A percentile compares a stretch with the other conserved stretches of the same genome.
Evolutionary conservation across 2,888 invertebrate species (phyloP).

Genomic region (Volucella inflata): DNA sequence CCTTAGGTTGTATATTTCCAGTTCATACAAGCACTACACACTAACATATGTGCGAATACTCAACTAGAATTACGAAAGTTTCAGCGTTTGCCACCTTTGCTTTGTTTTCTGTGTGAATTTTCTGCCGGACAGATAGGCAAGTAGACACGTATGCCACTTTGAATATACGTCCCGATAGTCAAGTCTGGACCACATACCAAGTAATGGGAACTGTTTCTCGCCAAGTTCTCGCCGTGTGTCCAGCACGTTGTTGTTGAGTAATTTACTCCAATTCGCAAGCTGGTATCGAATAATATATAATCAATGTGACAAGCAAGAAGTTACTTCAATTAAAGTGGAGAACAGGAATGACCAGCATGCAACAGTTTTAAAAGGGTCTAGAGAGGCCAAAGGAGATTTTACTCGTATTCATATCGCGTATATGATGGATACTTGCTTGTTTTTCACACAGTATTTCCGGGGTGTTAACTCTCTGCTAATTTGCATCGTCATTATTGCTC

Average conservation of each 20-base stretch:
- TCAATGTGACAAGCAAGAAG: constrained; percentile 71
- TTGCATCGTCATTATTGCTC: constrained; percentile 26
- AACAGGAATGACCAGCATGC: constrained; percentile 51
- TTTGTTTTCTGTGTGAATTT: constrained; percentile 37
- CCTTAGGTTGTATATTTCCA: constrained; percentile 56
- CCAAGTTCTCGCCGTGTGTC: constrained; percentile 26
- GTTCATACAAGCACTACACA: background rate
- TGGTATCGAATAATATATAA: constrained; percentile 55
- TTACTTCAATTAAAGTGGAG: constrained; percentile 63
- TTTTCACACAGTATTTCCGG: constrained; percentile 46
- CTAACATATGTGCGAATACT: background rate
- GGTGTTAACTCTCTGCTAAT: constrained; percentile 54
- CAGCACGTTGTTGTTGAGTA: constrained; percentile 42
- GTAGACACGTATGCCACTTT: constrained; percentile 41
- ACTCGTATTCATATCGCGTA: background rate
- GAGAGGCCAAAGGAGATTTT: background rate
- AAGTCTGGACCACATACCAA: constrained; percentile 68
- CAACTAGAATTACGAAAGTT: constrained; percentile 44
- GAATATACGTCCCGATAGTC: constrained; percentile 59
- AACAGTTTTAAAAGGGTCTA: constrained; percentile 23
- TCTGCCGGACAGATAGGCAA: constrained; percentile 21
- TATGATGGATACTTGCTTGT: constrained; percentile 3
- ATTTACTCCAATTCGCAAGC: constrained; percentile 62
- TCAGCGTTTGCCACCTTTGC: constrained; percentile 34
- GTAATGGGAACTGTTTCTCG: constrained; percentile 37